Evolutionary conservation across 1,140 invertebrate species (phyloP), one percentile per base, ranked within the genome.

Genomic region (Triops longicaudatus): DNA sequence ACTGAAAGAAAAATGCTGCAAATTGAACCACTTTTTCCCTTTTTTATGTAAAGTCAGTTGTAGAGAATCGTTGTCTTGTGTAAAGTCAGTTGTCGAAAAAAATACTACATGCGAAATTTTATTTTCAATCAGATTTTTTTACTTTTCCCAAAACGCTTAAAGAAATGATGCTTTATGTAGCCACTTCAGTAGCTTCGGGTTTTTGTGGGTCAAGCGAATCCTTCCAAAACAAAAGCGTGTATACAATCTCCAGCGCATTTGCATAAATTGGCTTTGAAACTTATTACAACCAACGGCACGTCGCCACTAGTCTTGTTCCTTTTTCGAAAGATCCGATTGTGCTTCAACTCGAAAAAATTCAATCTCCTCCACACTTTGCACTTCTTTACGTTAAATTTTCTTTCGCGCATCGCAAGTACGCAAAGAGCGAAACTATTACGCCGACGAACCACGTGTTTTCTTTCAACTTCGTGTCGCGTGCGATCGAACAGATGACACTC

Each of bases 281-380:
- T 63, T 17, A 63, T 63, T 63, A 63, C 50, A 63, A 63, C 50
- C 50, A 63, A 63, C 50, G n/a, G 50, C 50, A 63, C 50, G 50
- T 63, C 50, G 50, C 17, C 50, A 63, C 11, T 37, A 37, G 31
- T 37, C 9, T 63, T 63, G n/a, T 63, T 63, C 22, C 50, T 63
- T 63, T 63, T 63, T n/a, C 50, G 6, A 63, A 17, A 22, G 50
- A 6, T n/a, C 12, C 14, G 17, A 63, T 22, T 22, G 9, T n/a
- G 50, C 50, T 11, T n/a, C 10, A 63, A 22, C 50, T 63, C 22
- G 31, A 22, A 63, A 6, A n/a, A 5, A 12, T 17, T 2, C 17
- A 63, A 63, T 22, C 50, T 63, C 22, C 6, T 7, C 31, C 2
- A 37, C 7, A 7, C 31, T 37, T 37, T 37, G 31, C 31, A 37